Evolutionary conservation across 2,797 vertebrate genomes (phyloP).

Genomic region (Heliangelus exortis): DNA sequence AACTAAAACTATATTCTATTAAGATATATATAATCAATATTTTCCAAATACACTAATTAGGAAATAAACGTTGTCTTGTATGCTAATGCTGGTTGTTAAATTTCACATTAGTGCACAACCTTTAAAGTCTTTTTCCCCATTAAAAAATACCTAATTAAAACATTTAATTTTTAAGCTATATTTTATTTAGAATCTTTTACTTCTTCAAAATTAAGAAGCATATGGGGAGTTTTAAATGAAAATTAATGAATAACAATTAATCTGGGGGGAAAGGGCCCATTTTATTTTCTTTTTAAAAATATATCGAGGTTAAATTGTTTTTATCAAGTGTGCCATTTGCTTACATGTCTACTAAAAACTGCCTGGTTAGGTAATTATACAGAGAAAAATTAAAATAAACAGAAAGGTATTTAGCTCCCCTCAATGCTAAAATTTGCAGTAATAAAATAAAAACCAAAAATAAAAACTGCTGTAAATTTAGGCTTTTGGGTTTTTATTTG

Average conservation of each 20-base stretch:
- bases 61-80: not conserved
- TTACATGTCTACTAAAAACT: not conserved
- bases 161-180: not conserved
- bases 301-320: not conserved
- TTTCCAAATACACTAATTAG: not conserved
- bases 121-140: not conserved
- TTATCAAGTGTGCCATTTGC: not conserved
- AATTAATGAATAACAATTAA: accelerated
- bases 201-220: not conserved
- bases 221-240: not conserved
- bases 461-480: not conserved
- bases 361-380: not conserved
- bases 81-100: not conserved
- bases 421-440: not conserved
- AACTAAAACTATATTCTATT: not conserved
- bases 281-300: not conserved
- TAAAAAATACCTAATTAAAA: not conserved
- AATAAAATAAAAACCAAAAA: not conserved
- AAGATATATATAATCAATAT: accelerated
- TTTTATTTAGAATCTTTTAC: not conserved
- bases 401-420: not conserved
- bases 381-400: not conserved
- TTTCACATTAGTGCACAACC: accelerated
- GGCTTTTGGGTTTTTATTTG: not conserved
- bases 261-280: accelerated